Percentiles rank a stretch among this genome's conserved stretches.
These are phyloP conservation scores for Nomada ruficornis DNA, from an alignment of 2,888 invertebrate genomes.

Conservation along the genomic window DNA sequence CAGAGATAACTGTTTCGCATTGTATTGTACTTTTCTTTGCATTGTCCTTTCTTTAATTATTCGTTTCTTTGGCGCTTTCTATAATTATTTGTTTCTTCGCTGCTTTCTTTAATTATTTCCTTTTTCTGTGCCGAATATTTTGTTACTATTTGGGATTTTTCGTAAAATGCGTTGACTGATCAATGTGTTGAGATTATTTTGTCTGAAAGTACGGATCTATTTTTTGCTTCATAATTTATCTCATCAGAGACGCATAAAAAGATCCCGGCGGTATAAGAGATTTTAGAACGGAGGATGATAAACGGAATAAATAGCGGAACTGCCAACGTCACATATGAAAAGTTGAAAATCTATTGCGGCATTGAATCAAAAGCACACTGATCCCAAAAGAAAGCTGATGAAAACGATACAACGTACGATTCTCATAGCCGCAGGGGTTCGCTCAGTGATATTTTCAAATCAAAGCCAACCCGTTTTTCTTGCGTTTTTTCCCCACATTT, in stretches of 20 bases:
- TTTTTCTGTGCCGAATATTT: too few species aligned
- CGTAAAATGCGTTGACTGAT: neutral
- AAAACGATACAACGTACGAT: slow-evolving; percentile 8
- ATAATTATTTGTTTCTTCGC: too few species aligned
- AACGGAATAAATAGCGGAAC: neutral
- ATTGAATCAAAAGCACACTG: neutral
- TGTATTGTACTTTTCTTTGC: too few species aligned
- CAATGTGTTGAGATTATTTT: neutral
- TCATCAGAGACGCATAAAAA: neutral
- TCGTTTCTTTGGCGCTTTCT: too few species aligned
- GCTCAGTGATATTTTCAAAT: slow-evolving; percentile 30
- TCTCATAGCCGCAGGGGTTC: slow-evolving; percentile 17
- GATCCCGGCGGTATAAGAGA: neutral
- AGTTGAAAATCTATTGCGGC: neutral
- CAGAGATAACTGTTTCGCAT: neutral
- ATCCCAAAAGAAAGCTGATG: neutral
- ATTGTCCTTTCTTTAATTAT: too few species aligned
- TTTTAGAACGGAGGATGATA: neutral
- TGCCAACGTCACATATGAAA: neutral
- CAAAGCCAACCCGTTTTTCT: slow-evolving; percentile 1
- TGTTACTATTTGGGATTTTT: too few species aligned
- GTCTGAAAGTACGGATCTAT: neutral
- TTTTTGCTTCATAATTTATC: neutral
- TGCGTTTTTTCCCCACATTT: neutral
- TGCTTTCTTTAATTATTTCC: too few species aligned